Conservation (phyloP, 1,140 invertebrate genomes). For the Melipona quadrifasciata region DNA sequence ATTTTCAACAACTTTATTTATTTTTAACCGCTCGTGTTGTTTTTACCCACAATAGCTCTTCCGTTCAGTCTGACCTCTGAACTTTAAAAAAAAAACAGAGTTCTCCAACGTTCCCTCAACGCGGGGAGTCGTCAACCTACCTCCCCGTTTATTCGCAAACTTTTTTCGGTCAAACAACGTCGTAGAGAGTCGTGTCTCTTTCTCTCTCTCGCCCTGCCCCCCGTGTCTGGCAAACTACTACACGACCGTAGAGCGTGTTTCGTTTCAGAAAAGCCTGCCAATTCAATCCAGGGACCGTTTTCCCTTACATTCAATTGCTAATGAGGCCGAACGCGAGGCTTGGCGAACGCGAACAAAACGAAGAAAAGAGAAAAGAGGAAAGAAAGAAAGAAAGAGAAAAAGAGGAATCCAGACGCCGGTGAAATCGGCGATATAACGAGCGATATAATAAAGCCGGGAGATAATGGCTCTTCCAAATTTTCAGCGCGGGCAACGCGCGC, state of each 20-base stretch:
- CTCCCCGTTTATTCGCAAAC: background rate
- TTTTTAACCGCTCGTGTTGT: too few species aligned
- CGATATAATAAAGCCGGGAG: slow-evolving; percentile 20
- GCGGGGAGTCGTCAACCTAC: background rate
- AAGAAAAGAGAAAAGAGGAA: background rate
- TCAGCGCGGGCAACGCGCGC: background rate
- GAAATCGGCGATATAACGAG: slow-evolving; percentile 38
- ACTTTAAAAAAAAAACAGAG: too few species aligned
- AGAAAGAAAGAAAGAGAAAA: background rate
- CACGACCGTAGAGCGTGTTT: background rate
- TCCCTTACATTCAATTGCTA: slow-evolving; percentile 41
- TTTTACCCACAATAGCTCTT: too few species aligned
- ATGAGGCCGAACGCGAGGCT: slow-evolving; percentile 2
- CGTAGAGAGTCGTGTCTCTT: background rate
- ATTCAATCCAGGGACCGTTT: slow-evolving; percentile 23
- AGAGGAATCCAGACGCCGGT: background rate
- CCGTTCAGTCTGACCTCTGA: too few species aligned
- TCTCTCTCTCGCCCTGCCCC: background rate
- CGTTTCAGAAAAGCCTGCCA: background rate
- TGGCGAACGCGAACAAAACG: background rate
- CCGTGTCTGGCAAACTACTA: background rate
- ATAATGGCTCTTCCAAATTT: slow-evolving; percentile 34
- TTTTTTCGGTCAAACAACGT: slow-evolving; percentile 1
- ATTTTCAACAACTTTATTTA: too few species aligned
- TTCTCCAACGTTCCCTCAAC: too few species aligned